Evolutionary conservation across 1,140 invertebrate species (phyloP).

Genomic region (Cotesia chilonis): DNA sequence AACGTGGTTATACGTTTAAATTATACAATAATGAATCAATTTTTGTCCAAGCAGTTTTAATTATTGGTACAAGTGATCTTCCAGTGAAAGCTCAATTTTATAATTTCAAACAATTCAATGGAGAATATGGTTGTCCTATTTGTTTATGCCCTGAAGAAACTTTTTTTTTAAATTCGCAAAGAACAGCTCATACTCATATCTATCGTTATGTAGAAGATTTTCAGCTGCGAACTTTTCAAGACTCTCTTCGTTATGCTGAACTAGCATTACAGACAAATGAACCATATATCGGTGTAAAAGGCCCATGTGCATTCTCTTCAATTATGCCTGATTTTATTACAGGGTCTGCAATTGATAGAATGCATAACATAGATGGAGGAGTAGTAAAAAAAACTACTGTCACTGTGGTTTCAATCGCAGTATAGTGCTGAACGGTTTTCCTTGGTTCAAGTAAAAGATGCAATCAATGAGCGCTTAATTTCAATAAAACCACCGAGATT

Average conservation of each 20-base stretch:
- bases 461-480: constrained; percentile 30
- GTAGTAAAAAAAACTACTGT: constrained; percentile 29
- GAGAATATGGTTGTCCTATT: background rate
- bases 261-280: background rate
- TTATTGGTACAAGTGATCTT: constrained; percentile 29
- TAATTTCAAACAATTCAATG: constrained; percentile 34
- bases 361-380: constrained; percentile 36
- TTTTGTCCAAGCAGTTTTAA: constrained; percentile 7
- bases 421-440: constrained; percentile 31
- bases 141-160: background rate
- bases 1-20: background rate
- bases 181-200: background rate
- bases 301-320: constrained; percentile 17
- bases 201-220: constrained; percentile 20
- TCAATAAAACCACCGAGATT: constrained; percentile 42
- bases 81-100: constrained; percentile 24
- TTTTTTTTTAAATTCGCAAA: background rate
- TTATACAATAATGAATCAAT: background rate
- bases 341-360: constrained; percentile 34
- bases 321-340: constrained; percentile 39
- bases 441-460: constrained; percentile 4
- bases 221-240: background rate
- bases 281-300: background rate
- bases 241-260: background rate
- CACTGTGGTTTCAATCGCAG: constrained; percentile 23